Percentiles rank a stretch among this genome's conserved stretches.
These are phyloP conservation scores for Hippolais icterina DNA, from an alignment of 2,113 vertebrate genomes.

Conservation along the genomic window DNA sequence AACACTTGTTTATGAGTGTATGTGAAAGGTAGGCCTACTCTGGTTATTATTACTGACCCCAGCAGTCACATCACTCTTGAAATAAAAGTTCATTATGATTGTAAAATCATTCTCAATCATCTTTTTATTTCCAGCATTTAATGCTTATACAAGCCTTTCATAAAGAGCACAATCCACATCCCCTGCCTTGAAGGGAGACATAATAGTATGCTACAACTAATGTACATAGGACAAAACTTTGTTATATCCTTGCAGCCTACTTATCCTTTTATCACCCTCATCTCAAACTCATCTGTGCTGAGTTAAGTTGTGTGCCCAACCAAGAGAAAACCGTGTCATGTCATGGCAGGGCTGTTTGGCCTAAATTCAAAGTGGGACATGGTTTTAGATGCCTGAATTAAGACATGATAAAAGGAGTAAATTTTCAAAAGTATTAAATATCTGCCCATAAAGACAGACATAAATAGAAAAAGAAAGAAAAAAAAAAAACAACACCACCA, in stretches of 20 bases:
- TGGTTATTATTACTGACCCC: neutral
- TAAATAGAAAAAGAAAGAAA: neutral
- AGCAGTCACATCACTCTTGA: neutral
- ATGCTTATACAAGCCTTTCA: neutral
- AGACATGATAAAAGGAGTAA: neutral
- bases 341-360: neutral
- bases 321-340: neutral
- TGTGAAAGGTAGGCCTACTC: neutral
- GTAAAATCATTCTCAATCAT: neutral
- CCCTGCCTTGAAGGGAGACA: neutral
- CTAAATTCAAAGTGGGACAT: neutral
- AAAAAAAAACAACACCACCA: neutral
- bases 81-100: neutral
- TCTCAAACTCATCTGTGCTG: neutral
- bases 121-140: neutral
- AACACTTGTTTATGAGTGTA: neutral
- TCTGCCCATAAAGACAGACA: neutral
- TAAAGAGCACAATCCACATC: neutral
- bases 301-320: neutral
- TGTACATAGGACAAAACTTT: neutral
- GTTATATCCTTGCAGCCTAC: neutral
- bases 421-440: neutral
- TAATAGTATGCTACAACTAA: neutral
- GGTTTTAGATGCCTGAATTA: neutral
- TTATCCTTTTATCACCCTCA: neutral